phyloP scores from a whole-genome alignment of 2,113 vertebrate genomes.

The Siphamia tubifer region DNA sequence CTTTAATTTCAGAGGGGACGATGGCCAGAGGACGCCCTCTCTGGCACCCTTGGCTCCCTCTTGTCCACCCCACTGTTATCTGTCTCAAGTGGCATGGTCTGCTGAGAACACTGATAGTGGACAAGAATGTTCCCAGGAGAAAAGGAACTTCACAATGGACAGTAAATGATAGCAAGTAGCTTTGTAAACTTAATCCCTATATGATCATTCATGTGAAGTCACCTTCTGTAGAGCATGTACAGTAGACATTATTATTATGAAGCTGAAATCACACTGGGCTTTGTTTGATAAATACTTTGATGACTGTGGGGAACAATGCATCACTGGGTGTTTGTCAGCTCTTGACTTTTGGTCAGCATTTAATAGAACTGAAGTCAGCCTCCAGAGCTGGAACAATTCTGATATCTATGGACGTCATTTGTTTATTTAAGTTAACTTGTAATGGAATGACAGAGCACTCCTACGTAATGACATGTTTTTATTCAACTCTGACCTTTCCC shows the following conservation, averaged over 20 bases:
- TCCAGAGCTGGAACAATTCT: conserved; percentile 15
- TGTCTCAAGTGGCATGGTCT: conserved; percentile 28
- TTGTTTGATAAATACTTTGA: neutral
- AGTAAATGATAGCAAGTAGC: neutral
- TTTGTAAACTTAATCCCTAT: neutral
- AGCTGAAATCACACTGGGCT: neutral
- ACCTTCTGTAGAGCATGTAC: too few relatives aligned
- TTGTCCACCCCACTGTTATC: conserved; percentile 19
- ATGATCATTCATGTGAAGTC: too few relatives aligned
- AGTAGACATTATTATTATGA: too few relatives aligned
- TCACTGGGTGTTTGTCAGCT: neutral
- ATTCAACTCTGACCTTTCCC: conserved; percentile 32
- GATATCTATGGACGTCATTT: conserved; percentile 35
- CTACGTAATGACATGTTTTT: conserved; percentile 36
- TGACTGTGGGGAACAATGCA: neutral
- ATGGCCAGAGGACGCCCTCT: conserved; percentile 46
- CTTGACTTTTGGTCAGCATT: neutral
- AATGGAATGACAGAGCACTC: conserved; percentile 3
- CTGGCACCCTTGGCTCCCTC: conserved; percentile 2
- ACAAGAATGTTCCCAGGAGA: neutral
- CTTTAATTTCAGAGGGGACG: conserved; percentile 59
- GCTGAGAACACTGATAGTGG: conserved; percentile 30
- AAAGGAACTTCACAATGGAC: neutral
- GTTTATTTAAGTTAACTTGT: conserved; percentile 31
- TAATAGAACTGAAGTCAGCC: neutral